Base-by-base conservation (phyloP, 2,888 invertebrate genomes). In the Periphyllus acericola region DNA sequence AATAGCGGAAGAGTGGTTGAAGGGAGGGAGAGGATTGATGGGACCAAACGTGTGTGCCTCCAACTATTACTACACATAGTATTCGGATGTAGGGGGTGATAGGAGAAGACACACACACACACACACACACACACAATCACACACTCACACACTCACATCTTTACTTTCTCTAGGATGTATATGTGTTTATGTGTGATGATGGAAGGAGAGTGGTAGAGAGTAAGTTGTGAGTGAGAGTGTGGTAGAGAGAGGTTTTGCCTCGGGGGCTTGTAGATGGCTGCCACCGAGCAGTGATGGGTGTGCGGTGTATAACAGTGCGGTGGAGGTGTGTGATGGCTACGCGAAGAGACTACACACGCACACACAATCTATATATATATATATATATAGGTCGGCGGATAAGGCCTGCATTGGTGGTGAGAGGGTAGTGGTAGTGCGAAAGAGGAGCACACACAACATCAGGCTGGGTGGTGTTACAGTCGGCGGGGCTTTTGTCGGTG, bases 401-500 rank as follows among this genome's bases (percentile, higher is more conserved):
- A 84, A 84, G 76, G 74, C 80, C 80, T 60, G 80, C 25, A 60
- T 52, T 55, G 79, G 25, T 55, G 55, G 32, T 36, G 40, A 32
- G 74, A 21, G 86, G 79, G 79, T 80, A 40, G 25, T 52, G 25
- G 74, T 66, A 46, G 40, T 29, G 34, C 74, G 55, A 74, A 83
- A 83, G 83, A 83, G 83, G 72, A 83, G 83, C 72, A 74, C 36
- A 83, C 74, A 84, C 75, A 76, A 46, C 81, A 5, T 40, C 46
- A n/a, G 84, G 68, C n/a, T 9, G 75, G 68, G 76, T 46, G 84
- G 78, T 32, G 89, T 79, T 80, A 78, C 55, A 72, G 83, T 83
- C 76, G 79, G 85, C 19, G 76, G 87, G 88, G 87, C 83, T 83
- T 83, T 88, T 89, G 88, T 81, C 84, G 74, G 83, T 25, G 85